phyloP scores from a whole-genome alignment of 2,113 vertebrate genomes.

The Eidolon helvum region DNA sequence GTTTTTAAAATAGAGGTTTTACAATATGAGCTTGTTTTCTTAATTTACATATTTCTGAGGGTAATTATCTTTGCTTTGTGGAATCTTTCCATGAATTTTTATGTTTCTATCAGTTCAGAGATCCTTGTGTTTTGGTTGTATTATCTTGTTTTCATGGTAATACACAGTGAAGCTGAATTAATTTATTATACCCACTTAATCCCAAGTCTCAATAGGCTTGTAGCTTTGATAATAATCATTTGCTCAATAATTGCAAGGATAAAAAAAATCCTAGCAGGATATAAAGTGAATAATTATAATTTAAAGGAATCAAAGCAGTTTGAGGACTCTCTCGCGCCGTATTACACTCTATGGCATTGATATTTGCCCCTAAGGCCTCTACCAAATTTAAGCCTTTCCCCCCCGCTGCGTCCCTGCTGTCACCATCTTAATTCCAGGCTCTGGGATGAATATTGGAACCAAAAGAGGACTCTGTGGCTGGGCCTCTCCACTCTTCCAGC shows the following conservation, averaged over 20 bases:
- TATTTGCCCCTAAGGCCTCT: neutral
- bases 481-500: neutral
- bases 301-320: neutral
- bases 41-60: neutral
- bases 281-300: neutral
- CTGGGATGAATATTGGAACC: neutral
- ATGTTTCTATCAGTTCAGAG: neutral
- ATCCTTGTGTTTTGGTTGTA: neutral
- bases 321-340: neutral
- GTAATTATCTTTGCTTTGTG: neutral
- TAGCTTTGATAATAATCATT: conserved; percentile 40
- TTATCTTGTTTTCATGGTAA: conserved; percentile 46
- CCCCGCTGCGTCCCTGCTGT: neutral
- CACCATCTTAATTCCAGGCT: neutral
- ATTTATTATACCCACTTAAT: conserved; percentile 39
- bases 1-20: neutral
- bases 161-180: neutral
- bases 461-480: neutral
- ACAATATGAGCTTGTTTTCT: neutral
- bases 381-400: neutral
- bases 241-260: neutral
- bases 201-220: neutral
- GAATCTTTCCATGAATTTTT: neutral
- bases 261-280: neutral
- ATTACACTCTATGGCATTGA: neutral